Conservation (phyloP, 2,888 invertebrate species). For the Phorcus lineatus region DNA sequence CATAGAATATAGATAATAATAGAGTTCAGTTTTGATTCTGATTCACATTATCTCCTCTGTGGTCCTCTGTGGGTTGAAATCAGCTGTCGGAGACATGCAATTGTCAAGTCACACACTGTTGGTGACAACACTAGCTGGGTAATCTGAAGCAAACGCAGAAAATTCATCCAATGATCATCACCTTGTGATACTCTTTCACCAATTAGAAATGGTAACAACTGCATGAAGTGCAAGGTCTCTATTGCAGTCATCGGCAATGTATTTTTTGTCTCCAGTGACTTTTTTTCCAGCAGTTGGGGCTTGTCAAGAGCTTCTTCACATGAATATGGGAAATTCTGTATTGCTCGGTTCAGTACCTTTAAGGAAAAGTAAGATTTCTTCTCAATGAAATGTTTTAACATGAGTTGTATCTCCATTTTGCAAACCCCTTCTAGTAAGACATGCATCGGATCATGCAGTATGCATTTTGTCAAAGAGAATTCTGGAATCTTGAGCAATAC, state of each 20-base stretch:
- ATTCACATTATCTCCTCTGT: too few species aligned
- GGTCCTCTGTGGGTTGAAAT: too few species aligned
- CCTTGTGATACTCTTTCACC: constrained; percentile 26
- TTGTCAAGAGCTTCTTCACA: background rate
- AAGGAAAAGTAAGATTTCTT: background rate
- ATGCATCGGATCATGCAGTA: constrained; percentile 30
- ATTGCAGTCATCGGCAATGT: too few species aligned
- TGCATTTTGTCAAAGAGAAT: too few species aligned
- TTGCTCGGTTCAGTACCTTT: background rate
- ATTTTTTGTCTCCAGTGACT: background rate
- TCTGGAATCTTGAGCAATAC: too few species aligned
- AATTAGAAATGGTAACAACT: constrained; percentile 11
- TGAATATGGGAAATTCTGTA: constrained; percentile 7
- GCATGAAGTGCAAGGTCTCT: background rate
- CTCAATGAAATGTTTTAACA: background rate
- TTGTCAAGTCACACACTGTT: too few species aligned
- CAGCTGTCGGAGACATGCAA: too few species aligned
- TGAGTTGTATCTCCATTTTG: background rate
- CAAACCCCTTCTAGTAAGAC: constrained; percentile 23
- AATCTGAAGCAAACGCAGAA: constrained; percentile 31
- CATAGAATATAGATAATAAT: too few species aligned
- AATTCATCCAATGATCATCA: constrained; percentile 34
- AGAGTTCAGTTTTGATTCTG: too few species aligned
- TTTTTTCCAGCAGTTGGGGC: background rate
- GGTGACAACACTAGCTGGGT: background rate